Base-by-base conservation (phyloP, 2,113 vertebrate genomes). In the Strix aluco region DNA sequence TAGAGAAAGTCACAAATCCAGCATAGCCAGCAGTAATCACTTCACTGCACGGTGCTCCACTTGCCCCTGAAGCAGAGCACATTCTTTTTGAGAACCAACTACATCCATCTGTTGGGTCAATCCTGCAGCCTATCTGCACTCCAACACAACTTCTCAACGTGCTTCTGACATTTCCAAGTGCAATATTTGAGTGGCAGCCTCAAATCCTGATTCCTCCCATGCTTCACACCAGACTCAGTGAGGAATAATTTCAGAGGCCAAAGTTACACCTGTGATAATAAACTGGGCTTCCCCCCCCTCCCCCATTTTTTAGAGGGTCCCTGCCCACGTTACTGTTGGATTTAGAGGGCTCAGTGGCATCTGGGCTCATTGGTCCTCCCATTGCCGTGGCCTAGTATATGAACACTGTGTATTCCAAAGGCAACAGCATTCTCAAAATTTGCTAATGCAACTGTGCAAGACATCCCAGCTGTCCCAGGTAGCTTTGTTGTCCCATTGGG, bases 11-110 rank as follows among this genome's bases (percentile, higher is more conserved):
- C 42, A 8, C 15, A 42, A 15, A 21, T 1, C 1, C 75, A 62
- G 51, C 67, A 19, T 0, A 52, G 49, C 9, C 71, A 70, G 13
- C 47, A 32, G 36, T 0, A 9, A 12, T 1, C 5, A 9, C 0
- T 7, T 4, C 54, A 13, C n/a, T 23, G 71, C 73, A 17, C 36
- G 5, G 4, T 14, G 57, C 55, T 58, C 73, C 32, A 15, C 47
- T 13, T 67, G 79, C 40, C 65, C 49, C 58, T 36, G 30, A 52
- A 67, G 3, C 38, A 25, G 10, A 54, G 81, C 44, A 25, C 12
- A 1, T 55, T 49, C 65, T 1, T 73, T 3, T 13, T 11, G 36
- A 75, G 44, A 26, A 34, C 1, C 55, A 65, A 10, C n/a, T 32
- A 21, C 20, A 27, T 7, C 54, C 57, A n/a, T 13, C 54, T 47